phyloP scores from a whole-genome alignment of 2,888 invertebrate genomes.

The Corythucha ciliata region DNA sequence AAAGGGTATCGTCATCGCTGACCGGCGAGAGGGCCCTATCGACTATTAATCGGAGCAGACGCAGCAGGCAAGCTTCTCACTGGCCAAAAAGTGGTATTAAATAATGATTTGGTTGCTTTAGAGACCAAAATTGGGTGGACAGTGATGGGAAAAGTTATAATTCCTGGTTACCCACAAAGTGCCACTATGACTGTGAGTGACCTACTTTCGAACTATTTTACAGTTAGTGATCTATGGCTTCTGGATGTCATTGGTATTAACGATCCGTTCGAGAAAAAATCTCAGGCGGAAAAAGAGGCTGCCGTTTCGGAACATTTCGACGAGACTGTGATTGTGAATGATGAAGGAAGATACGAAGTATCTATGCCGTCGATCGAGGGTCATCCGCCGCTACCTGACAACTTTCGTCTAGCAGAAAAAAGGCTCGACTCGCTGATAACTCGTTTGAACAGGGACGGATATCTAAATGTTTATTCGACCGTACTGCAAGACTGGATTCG shows the following conservation, averaged over 20 bases:
- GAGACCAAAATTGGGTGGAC: constrained; percentile 13
- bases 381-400: constrained; percentile 36
- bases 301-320: constrained; percentile 22
- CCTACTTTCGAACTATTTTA: background rate
- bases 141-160: background rate
- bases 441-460: constrained; percentile 18
- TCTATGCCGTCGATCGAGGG: constrained; percentile 38
- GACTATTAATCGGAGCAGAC: constrained; percentile 12
- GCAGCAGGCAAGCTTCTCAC: constrained; percentile 1
- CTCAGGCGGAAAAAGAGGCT: constrained; percentile 1
- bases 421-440: constrained; percentile 31
- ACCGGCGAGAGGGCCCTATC: too few relatives aligned
- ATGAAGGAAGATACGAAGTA: constrained; percentile 38
- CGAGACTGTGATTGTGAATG: constrained; percentile 33
- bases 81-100: background rate
- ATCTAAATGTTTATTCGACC: constrained; percentile 33
- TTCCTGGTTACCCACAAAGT: background rate
- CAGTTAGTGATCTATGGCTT: constrained; percentile 22
- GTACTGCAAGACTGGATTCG: constrained; percentile 36
- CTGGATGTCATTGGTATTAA: constrained; percentile 25
- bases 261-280: constrained; percentile 17
- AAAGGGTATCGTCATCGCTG: too few relatives aligned
- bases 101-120: background rate
- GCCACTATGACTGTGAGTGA: background rate
- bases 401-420: constrained; percentile 33